Conservation (phyloP, 2,797 vertebrate species). For the Microctenopoma lineatum region DNA sequence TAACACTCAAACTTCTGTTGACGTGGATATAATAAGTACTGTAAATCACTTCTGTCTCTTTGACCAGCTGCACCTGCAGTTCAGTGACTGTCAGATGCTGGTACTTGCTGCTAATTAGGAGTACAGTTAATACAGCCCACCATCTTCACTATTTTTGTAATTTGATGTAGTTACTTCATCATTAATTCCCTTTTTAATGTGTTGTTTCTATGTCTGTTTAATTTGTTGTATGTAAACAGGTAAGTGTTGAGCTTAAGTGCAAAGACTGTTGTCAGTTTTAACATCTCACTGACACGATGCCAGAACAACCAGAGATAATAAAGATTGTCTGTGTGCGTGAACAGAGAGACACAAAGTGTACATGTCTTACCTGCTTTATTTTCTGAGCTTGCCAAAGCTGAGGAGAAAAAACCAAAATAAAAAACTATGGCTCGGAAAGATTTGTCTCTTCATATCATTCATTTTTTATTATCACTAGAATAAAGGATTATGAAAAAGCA, state of each 20-base stretch:
- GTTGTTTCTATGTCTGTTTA: background rate
- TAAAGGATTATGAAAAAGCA: background rate
- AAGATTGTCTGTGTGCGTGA: background rate
- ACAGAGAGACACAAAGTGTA: background rate
- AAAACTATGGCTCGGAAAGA: background rate
- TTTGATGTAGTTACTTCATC: background rate
- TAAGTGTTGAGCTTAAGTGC: background rate
- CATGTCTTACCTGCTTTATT: conserved; percentile 90
- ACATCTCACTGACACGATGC: background rate
- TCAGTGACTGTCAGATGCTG: conserved; percentile 10
- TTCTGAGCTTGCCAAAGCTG: conserved; percentile 96
- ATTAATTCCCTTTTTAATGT: background rate
- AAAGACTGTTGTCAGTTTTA: background rate
- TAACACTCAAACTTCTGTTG: background rate
- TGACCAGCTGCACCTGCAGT: conserved; percentile 23
- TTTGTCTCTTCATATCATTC: too few species aligned
- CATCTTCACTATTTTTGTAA: background rate
- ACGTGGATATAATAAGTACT: background rate
- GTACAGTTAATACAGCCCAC: background rate
- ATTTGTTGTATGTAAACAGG: conserved; percentile 6
- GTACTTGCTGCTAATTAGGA: conserved; percentile 1
- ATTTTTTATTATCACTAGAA: background rate
- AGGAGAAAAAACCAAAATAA: conserved; percentile 36
- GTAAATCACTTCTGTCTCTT: conserved; percentile 3
- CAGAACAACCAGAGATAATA: background rate